These are phyloP conservation scores for Megathymus violae DNA, from an alignment of 1,140 invertebrate species.

Conservation along the genomic window DNA sequence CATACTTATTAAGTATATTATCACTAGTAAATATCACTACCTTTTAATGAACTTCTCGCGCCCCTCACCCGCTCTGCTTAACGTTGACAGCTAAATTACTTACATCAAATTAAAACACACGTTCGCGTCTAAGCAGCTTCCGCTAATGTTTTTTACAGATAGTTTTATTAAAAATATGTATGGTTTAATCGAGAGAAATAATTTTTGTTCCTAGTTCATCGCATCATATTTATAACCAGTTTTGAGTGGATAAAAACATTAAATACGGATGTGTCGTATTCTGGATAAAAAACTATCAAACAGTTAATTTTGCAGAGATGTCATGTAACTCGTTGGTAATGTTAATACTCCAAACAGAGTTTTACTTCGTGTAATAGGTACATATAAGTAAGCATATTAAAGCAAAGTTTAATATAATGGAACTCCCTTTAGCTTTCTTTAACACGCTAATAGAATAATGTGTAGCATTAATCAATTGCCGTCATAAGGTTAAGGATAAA, in stretches of 20 bases:
- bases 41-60: constrained; percentile 18
- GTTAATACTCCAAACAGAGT: too few species aligned
- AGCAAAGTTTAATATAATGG: neutral
- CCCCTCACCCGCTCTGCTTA: constrained; percentile 13
- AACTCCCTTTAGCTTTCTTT: neutral
- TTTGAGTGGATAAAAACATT: too few species aligned
- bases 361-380: too few species aligned
- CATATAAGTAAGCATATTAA: too few species aligned
- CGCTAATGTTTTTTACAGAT: constrained; percentile 13
- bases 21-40: constrained; percentile 8
- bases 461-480: constrained; percentile 27
- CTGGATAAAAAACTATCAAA: too few species aligned
- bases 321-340: too few species aligned
- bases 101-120: constrained; percentile 44
- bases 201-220: neutral
- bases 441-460: constrained; percentile 35
- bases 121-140: constrained; percentile 21
- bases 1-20: neutral
- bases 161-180: constrained; percentile 7
- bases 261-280: too few species aligned
- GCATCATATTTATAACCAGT: neutral
- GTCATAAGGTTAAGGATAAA: constrained; percentile 28
- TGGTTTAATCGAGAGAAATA: neutral
- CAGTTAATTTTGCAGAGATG: too few species aligned
- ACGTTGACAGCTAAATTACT: constrained; percentile 52